Evolutionary conservation across 2,888 invertebrate genomes (phyloP), one percentile per base, ranked within the genome.

Genomic region (Alcis repandata): DNA sequence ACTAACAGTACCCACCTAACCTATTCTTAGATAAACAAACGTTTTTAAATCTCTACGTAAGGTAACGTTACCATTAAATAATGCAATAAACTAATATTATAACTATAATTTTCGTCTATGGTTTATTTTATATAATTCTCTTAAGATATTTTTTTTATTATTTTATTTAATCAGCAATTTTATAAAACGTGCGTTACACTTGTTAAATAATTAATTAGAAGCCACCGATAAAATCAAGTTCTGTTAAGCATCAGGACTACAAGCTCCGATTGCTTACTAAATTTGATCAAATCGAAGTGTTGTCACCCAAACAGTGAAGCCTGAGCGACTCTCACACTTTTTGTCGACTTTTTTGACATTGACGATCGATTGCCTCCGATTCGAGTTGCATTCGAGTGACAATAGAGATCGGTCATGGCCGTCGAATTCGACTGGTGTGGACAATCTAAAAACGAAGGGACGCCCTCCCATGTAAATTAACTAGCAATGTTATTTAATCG

Each of bases 351-450:
- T 89, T 86, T 87, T 87, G 80, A 84, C 84, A 83, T 85, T 86
- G 85, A 78, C 73, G 79, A 78, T 84, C 84, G 83, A 88, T 88
- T 90, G 83, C 87, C 79, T 84, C 78, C 77, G 79, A 85, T 85
- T 85, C 81, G 84, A 80, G 82, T 84, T 84, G 82, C 83, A 80
- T 83, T 84, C 82, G 78, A 67, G 74, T 75, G 70, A 88, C 86
- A 89, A 89, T 89, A 72, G 84, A 65, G 68, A 49, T 74, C 75
- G 84, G 88, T 89, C 90, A 90, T 83, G 90, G 89, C 82, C 87
- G 79, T 86, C 86, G 78, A 62, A 71, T 36, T 59, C 71, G 77
- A 83, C 77, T 82, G 78, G 73, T 82, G 83, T 84, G 79, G 76
- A 85, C 83, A 87, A 88, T 87, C 76, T 58, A 57, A 58, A 59